Base-by-base conservation (phyloP, 2,888 invertebrate genomes). In the Platycheirus rosarum region DNA sequence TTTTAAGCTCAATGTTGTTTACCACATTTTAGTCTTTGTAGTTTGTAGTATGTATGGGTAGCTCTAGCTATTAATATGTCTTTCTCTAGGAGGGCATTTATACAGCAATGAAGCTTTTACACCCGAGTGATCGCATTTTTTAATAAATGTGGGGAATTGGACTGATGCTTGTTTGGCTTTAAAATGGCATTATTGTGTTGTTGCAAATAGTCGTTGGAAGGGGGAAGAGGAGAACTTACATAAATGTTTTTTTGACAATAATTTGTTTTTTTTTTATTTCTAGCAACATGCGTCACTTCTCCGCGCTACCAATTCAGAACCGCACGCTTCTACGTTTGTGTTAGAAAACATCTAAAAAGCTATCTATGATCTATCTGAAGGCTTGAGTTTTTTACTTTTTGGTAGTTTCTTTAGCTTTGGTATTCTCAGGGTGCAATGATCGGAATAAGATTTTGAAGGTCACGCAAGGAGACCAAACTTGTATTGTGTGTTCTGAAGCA, bases 401-500 rank as follows among this genome's bases (percentile, higher is more conserved):
- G n/a, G n/a, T n/a, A n/a, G n/a, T 32, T 32, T 32, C 8, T 8
- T 32, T 4, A 3, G 8, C 23, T 23, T 23, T 4, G 23, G 23
- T 23, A 32, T 73, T 71, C 57, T 68, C 82, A 82, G 82, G 57
- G 82, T 82, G 82, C 82, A 82, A 77, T 82, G 82, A 76, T 82
- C 82, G 82, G 44, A 66, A 60, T 68, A 40, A 14, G 63, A 63
- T 42, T 62, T 82, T 82, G 77, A 82, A 82, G 82, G 82, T 73
- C 82, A 77, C 14, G 23, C 8, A 13, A 68, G 29, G 8, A 8
- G 29, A 32, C 29, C 37, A 4, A 40, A 40, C 2, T 13, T 4
- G 4, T 13, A 40, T 2, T 13, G n/a, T 40, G 23, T 23, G 23
- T 23, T 23, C 6, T 6, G 6, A 23, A 6, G 2, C 23, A 23